Base-by-base conservation (phyloP, 30 jellyfish, hydroid and myxozoan genomes). In the Turritopsis dohrnii region DNA sequence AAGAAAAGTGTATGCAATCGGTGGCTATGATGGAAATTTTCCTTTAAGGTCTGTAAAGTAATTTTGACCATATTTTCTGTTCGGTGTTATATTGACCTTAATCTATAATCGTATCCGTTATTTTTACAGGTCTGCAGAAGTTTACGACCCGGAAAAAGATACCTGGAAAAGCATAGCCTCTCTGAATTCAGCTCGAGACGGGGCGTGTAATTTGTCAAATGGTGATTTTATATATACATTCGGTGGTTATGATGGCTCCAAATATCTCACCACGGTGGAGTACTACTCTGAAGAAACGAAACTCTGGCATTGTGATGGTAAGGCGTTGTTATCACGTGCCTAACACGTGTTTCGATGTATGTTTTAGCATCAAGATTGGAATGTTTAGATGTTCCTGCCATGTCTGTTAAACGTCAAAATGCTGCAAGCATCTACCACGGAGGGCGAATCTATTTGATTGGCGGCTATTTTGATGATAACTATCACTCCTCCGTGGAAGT, bases 161-260 rank as follows among this genome's bases (percentile, higher is more conserved):
- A 53, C 52, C 21, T 94, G 99, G 99, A 92, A 86, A 66, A 74
- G 72, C 76, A 88, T 87, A n/a, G 93, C 97, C 18, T 28, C 87
- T 28, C 83, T 94, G 97, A 80, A 83, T 28, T 85, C 83, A 69
- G 83, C 92, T 18, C 93, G 99, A 79, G 99, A 94, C 75, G 99
- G 99, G 19, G 97, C 95, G 0, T 94, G 99, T 76, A 89, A 90
- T 27, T 95, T 81, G 8, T 88, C 96, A 3, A 96, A 94, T 84
- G 99, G 96, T 19, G 96, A 87, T 52, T 76, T 81, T 29, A 25
- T 94, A 29, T 94, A 81, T 86, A 95, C 96, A 27, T 80, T 94
- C n/a, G 89, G 97, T 66, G 99, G 99, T 18, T 94, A 94, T 79
- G 96, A 94, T 87, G 99, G 99, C 24, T 54, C 84, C 29, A 73